Evolutionary conservation across 1,140 invertebrate species (phyloP).

Genomic region (Hesperophylax magnus): DNA sequence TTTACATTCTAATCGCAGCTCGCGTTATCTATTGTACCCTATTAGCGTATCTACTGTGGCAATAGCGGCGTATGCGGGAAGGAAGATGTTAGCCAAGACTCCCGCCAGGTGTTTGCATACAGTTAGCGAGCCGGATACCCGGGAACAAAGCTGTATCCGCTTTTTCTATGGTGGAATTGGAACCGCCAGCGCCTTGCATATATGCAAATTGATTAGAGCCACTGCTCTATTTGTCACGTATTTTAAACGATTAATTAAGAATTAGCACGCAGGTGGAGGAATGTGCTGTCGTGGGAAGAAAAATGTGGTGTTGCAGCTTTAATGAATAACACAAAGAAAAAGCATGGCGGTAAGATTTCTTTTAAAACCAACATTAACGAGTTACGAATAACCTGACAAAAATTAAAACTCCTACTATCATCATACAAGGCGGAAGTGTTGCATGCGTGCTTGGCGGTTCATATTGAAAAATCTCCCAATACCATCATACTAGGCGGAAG

Average conservation of each 20-base stretch:
- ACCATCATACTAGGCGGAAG: too few species aligned
- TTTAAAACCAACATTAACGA: too few species aligned
- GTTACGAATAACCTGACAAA: too few species aligned
- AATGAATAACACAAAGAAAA: too few species aligned
- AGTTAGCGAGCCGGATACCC: conserved; percentile 9
- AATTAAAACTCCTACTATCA: too few species aligned
- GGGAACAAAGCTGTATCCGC: not conserved
- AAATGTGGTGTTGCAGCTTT: too few species aligned
- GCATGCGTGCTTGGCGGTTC: too few species aligned
- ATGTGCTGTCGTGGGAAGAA: too few species aligned
- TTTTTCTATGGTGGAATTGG: not conserved
- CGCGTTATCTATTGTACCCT: conserved; percentile 34
- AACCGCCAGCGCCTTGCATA: not conserved
- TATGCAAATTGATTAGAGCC: conserved; percentile 20
- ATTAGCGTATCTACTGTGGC: conserved; percentile 29
- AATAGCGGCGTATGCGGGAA: conserved; percentile 1
- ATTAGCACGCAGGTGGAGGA: too few species aligned
- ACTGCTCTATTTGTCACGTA: not conserved
- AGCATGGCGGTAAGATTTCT: too few species aligned
- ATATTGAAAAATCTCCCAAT: too few species aligned
- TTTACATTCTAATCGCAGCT: conserved; percentile 40
- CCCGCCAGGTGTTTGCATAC: conserved; percentile 26
- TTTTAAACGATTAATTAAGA: not conserved
- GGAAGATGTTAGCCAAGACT: conserved; percentile 19
- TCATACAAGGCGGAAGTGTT: too few species aligned